Evolutionary conservation across 2,888 invertebrate species (phyloP).

Genomic region (Phyllotreta cruciferae): DNA sequence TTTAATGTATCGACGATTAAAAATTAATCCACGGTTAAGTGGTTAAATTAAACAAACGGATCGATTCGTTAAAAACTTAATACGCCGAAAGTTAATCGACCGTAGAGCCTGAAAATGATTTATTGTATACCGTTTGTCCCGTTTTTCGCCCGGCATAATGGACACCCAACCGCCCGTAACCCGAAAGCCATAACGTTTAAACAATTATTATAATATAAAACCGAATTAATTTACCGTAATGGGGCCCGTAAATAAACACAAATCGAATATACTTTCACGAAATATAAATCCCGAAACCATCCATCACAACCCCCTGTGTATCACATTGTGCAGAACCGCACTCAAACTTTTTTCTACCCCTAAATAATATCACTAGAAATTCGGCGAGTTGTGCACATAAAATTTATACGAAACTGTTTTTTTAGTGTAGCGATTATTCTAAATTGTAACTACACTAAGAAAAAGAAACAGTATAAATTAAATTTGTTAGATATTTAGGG

Average conservation of each 20-base stretch:
- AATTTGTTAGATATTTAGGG: neutral
- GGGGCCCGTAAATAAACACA: slow-evolving; percentile 51
- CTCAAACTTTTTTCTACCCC: no score
- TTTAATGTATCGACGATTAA: no score
- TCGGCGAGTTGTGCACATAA: slow-evolving; percentile 3
- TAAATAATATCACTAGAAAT: no score
- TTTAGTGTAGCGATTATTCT: no score
- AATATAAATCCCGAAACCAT: slow-evolving; percentile 53
- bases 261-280: slow-evolving; percentile 53
- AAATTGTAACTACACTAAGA: no score
- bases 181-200: slow-evolving; percentile 46
- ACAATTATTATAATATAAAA: slow-evolving; percentile 47
- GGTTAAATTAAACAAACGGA: no score
- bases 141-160: no score
- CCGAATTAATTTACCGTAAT: slow-evolving; percentile 48
- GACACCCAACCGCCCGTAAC: slow-evolving; percentile 42
- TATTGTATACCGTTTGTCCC: slow-evolving; percentile 22
- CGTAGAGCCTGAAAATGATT: slow-evolving; percentile 20
- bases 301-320: slow-evolving; percentile 46
- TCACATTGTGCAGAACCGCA: no score
- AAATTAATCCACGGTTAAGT: no score
- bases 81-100: slow-evolving; percentile 3
- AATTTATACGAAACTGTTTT: neutral
- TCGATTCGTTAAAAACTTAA: no score
- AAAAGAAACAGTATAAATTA: no score